Percentiles rank a stretch among this genome's conserved stretches.
Conservation (phyloP, 2,113 vertebrate species). For the Sminthopsis crassicaudata region DNA sequence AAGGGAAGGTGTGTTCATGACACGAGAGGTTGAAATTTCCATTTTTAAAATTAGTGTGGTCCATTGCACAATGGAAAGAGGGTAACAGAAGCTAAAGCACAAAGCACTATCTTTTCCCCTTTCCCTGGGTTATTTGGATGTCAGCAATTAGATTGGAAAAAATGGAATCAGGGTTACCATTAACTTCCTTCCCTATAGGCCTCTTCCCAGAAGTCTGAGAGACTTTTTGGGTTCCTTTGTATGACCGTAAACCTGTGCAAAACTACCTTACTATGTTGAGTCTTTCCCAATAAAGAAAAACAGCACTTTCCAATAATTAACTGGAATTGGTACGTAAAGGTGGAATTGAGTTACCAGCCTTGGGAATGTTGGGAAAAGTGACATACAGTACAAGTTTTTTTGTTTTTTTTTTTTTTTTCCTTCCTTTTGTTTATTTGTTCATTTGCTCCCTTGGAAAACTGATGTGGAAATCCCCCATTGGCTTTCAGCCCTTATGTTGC, state of each 20-base stretch:
- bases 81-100: not conserved
- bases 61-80: not conserved
- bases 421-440: conserved; percentile 43
- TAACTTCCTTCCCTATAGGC: not conserved
- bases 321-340: conserved; percentile 56
- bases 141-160: conserved; percentile 55
- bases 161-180: conserved; percentile 40
- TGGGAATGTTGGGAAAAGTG: conserved; percentile 68
- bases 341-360: conserved; percentile 11
- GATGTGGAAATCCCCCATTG: conserved; percentile 76
- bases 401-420: not conserved
- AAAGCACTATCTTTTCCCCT: conserved; percentile 9
- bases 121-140: conserved; percentile 39
- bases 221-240: conserved; percentile 3
- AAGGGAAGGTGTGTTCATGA: not conserved
- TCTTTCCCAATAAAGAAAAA: conserved; percentile 1
- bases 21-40: not conserved
- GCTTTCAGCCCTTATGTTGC: conserved; percentile 74
- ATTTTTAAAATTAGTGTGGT: not conserved
- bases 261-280: not conserved
- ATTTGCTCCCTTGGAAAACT: conserved; percentile 63
- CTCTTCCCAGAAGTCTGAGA: not conserved
- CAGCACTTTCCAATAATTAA: conserved; percentile 46
- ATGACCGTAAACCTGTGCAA: not conserved
- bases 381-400: not conserved